A percentile compares a stretch with the other conserved stretches of the same genome.
Evolutionary conservation across 2,113 vertebrate species (phyloP).

Genomic region (Pseudorasbora parva): DNA sequence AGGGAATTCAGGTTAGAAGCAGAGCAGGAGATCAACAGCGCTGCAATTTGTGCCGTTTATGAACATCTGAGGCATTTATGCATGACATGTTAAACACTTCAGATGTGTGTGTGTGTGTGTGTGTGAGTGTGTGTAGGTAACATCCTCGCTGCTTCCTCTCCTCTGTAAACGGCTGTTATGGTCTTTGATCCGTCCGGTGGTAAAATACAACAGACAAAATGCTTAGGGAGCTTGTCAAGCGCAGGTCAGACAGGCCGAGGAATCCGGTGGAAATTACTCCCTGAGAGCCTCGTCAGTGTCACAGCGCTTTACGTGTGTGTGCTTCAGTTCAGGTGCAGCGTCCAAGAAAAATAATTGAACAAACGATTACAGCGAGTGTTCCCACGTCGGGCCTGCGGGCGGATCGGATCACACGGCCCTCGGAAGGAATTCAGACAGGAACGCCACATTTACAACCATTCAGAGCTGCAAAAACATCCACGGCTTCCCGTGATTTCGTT

Average conservation of each 20-base stretch:
- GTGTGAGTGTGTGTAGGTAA: slow-evolving; percentile 23
- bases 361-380: slow-evolving; percentile 72
- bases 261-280: slow-evolving; percentile 78
- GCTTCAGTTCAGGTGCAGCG: slow-evolving; percentile 72
- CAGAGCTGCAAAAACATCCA: slow-evolving; percentile 41
- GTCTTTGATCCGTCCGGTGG: slow-evolving; percentile 70
- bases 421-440: slow-evolving; percentile 75
- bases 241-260: slow-evolving; percentile 75
- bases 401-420: not conserved
- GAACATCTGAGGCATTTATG: slow-evolving; percentile 61
- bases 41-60: slow-evolving; percentile 24
- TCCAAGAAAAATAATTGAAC: slow-evolving; percentile 78
- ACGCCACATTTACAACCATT: slow-evolving; percentile 69
- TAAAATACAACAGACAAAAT: slow-evolving; percentile 67
- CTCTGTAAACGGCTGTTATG: slow-evolving; percentile 71
- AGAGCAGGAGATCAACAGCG: not conserved
- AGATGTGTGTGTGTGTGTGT: slow-evolving; percentile 31
- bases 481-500: not conserved
- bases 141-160: slow-evolving; percentile 57
- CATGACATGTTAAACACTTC: slow-evolving; percentile 56
- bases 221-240: slow-evolving; percentile 73
- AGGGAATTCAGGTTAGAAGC: not conserved
- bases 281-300: slow-evolving; percentile 72
- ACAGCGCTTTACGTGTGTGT: slow-evolving; percentile 57
- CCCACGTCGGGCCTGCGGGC: slow-evolving; percentile 42